Conservation (phyloP, 2,797 vertebrate genomes). For the Acipenser transmontanus region DNA sequence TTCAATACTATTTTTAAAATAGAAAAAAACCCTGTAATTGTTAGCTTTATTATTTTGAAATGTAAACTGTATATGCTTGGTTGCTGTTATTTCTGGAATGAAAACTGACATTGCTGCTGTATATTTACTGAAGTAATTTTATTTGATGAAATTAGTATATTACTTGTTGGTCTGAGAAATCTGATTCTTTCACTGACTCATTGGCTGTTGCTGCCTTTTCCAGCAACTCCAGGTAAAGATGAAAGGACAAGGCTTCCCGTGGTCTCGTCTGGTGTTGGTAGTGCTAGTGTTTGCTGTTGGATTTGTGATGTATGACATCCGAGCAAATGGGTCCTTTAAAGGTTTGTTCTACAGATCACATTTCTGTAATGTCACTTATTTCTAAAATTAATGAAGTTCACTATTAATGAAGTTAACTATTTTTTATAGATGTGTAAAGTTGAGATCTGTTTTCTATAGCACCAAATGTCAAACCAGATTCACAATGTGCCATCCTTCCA, state of each 20-base stretch:
- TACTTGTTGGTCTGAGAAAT: neutral
- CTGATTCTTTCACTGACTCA: too few species aligned
- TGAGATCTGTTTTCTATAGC: neutral
- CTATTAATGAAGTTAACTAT: neutral
- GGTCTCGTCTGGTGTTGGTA: conserved; percentile 69
- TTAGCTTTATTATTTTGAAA: too few species aligned
- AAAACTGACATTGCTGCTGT: too few species aligned
- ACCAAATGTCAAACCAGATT: too few species aligned
- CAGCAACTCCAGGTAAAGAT: conserved; percentile 76
- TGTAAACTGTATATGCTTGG: too few species aligned
- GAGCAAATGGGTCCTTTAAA: conserved; percentile 69
- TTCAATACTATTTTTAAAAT: too few species aligned
- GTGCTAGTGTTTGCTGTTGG: conserved; percentile 62
- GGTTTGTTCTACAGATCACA: conserved; percentile 44
- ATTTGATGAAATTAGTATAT: neutral
- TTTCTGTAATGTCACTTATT: neutral
- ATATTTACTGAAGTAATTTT: too few species aligned
- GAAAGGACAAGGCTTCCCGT: conserved; percentile 66
- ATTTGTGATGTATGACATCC: conserved; percentile 74
- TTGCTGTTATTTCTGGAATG: too few species aligned
- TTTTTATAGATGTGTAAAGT: neutral
- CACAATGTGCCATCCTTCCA: too few species aligned
- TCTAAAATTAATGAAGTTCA: neutral
- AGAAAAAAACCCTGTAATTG: too few species aligned
- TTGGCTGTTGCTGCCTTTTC: neutral